These are phyloP conservation scores for Brachyistius frenatus DNA, from an alignment of 2,113 vertebrate species.

Conservation along the genomic window DNA sequence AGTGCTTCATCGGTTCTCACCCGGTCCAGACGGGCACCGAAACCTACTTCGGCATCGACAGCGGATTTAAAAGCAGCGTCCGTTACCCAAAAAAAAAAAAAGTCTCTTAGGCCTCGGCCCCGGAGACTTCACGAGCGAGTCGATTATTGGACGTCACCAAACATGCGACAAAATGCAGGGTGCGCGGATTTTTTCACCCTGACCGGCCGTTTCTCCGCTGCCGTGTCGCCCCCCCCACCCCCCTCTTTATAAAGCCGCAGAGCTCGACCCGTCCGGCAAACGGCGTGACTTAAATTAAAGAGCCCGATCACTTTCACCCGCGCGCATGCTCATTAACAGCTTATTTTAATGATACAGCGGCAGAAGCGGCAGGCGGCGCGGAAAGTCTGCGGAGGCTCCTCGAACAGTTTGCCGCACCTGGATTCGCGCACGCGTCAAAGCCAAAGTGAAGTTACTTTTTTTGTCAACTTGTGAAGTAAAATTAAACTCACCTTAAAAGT, in stretches of 20 bases:
- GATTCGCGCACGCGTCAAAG: too few species aligned
- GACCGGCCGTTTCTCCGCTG: neutral
- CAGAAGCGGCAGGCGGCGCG: too few species aligned
- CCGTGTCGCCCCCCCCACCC: neutral
- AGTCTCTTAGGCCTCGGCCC: slow-evolving; percentile 82
- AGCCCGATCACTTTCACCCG: slow-evolving; percentile 6
- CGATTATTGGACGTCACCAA: slow-evolving; percentile 84
- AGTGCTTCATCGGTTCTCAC: slow-evolving; percentile 76
- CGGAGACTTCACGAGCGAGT: slow-evolving; percentile 76
- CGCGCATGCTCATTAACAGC: slow-evolving; percentile 53
- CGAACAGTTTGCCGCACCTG: too few species aligned
- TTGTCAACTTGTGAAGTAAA: too few species aligned
- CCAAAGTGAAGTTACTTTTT: too few species aligned
- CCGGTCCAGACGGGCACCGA: slow-evolving; percentile 67
- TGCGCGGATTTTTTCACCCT: slow-evolving; percentile 35
- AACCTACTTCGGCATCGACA: slow-evolving; percentile 59
- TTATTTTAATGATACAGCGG: neutral
- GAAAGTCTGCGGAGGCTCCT: too few species aligned
- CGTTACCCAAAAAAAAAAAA: slow-evolving; percentile 50
- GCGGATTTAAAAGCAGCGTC: slow-evolving; percentile 22
- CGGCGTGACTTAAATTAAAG: slow-evolving; percentile 28
- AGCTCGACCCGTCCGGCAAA: slow-evolving; percentile 27
- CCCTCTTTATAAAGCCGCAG: neutral
- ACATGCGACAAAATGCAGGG: slow-evolving; percentile 77
- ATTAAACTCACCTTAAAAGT: too few species aligned